These are phyloP conservation scores for Brachyhypopomus occidentalis DNA, from an alignment of 2,113 vertebrate genomes.

Conservation along the genomic window DNA sequence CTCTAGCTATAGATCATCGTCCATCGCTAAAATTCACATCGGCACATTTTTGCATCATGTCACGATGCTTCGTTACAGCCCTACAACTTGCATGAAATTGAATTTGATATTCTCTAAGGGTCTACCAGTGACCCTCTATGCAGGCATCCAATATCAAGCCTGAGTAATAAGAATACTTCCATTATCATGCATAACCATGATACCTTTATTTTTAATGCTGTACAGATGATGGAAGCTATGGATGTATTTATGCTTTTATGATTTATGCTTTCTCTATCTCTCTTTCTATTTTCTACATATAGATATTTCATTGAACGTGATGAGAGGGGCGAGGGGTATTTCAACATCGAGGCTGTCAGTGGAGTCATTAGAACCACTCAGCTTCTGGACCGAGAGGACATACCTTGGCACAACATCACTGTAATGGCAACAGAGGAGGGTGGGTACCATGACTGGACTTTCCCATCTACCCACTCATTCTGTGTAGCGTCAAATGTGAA, in stretches of 20 bases:
- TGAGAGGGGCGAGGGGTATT: slow-evolving; percentile 75
- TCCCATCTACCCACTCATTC: neutral
- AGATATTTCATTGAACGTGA: slow-evolving; percentile 82
- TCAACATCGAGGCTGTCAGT: slow-evolving; percentile 81
- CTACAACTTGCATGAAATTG: neutral
- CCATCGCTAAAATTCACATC: too few relatives aligned
- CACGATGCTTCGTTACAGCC: too few relatives aligned
- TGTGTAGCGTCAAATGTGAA: neutral
- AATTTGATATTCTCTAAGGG: slow-evolving; percentile 1
- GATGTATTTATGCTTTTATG: slow-evolving; percentile 22
- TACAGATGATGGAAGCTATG: slow-evolving; percentile 31
- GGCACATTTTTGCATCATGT: too few relatives aligned
- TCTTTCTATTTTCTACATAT: slow-evolving; percentile 42
- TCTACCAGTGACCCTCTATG: neutral
- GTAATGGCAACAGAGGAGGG: slow-evolving; percentile 83
- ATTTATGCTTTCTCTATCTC: slow-evolving; percentile 36
- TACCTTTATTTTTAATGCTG: slow-evolving; percentile 23
- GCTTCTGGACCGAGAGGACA: slow-evolving; percentile 82
- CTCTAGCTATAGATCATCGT: too few relatives aligned
- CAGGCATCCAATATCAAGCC: slow-evolving; percentile 8
- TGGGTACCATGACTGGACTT: slow-evolving; percentile 59
- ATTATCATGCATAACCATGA: slow-evolving; percentile 7
- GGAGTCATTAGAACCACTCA: slow-evolving; percentile 82
- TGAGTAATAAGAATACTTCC: neutral
- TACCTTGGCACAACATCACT: slow-evolving; percentile 84